phyloP scores from a whole-genome alignment of 2,113 vertebrate genomes.

The Malurus elegans region DNA sequence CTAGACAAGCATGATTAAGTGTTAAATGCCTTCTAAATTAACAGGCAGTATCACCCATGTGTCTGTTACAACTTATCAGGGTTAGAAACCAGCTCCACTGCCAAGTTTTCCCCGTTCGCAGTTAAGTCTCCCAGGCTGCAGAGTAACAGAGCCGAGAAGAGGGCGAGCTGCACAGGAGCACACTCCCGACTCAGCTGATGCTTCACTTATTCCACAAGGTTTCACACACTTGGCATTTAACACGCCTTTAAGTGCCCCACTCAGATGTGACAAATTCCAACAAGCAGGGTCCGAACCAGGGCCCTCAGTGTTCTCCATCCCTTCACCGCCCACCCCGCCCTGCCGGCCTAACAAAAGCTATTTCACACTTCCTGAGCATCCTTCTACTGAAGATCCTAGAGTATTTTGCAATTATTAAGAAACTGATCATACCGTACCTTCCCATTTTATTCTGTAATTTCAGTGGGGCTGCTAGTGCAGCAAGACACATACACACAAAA shows the following conservation, averaged over 20 bases:
- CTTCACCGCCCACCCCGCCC: neutral
- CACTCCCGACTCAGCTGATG: slow-evolving; percentile 16
- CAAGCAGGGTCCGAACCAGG: neutral
- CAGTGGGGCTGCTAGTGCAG: neutral
- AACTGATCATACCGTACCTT: neutral
- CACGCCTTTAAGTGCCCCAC: neutral
- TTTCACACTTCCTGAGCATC: slow-evolving; percentile 58
- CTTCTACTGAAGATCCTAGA: slow-evolving; percentile 45
- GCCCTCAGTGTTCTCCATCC: slow-evolving; percentile 2
- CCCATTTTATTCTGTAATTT: neutral
- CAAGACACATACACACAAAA: neutral
- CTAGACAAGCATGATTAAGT: slow-evolving; percentile 66
- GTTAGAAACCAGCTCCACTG: slow-evolving; percentile 21
- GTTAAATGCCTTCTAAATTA: slow-evolving; percentile 57
- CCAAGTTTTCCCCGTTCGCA: neutral
- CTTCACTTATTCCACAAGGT: neutral
- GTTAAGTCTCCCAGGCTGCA: neutral
- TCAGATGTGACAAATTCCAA: neutral
- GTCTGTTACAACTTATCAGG: slow-evolving; percentile 11
- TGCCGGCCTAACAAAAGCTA: slow-evolving; percentile 43
- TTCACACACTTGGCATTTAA: neutral
- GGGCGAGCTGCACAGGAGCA: neutral
- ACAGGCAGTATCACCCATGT: slow-evolving; percentile 1
- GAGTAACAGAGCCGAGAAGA: neutral
- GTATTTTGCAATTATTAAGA: slow-evolving; percentile 15